Percentiles rank a stretch among this genome's conserved stretches.
These are phyloP conservation scores for Peribatodes rhomboidaria DNA, from an alignment of 2,888 invertebrate species.

Conservation along the genomic window DNA sequence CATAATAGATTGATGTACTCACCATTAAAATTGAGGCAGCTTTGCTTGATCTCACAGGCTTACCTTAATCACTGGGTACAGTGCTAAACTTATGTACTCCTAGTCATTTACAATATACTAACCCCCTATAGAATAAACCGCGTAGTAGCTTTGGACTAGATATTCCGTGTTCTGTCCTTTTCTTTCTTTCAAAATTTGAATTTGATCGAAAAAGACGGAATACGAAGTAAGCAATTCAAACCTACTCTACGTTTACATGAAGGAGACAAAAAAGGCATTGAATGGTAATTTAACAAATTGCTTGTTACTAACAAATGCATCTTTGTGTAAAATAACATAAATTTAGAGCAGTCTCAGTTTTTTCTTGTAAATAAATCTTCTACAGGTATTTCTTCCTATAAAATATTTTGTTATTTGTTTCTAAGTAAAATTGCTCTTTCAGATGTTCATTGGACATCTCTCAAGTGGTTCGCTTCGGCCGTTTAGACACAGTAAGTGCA, in stretches of 20 bases:
- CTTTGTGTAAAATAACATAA: not conserved
- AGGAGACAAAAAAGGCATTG: not conserved
- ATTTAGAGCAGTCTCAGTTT: not conserved
- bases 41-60: constrained; percentile 9
- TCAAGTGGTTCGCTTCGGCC: constrained; percentile 79
- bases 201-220: too few relatives aligned
- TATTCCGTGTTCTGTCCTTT: too few relatives aligned
- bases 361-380: not conserved
- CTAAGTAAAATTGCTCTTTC: constrained; percentile 47
- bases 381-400: not conserved
- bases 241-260: too few relatives aligned
- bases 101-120: too few relatives aligned
- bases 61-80: not conserved
- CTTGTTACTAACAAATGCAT: constrained; percentile 3
- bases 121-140: too few relatives aligned
- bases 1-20: not conserved
- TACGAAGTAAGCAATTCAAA: too few relatives aligned
- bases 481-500: constrained; percentile 74
- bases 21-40: constrained; percentile 1
- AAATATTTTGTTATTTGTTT: not conserved
- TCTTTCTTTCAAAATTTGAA: too few relatives aligned
- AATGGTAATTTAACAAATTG: not conserved
- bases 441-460: constrained; percentile 81
- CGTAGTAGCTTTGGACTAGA: too few relatives aligned
- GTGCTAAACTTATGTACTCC: not conserved